Percentiles rank a stretch among this genome's conserved stretches.
These are phyloP conservation scores for Clangula hyemalis DNA, from an alignment of 2,797 vertebrate species.

Conservation along the genomic window DNA sequence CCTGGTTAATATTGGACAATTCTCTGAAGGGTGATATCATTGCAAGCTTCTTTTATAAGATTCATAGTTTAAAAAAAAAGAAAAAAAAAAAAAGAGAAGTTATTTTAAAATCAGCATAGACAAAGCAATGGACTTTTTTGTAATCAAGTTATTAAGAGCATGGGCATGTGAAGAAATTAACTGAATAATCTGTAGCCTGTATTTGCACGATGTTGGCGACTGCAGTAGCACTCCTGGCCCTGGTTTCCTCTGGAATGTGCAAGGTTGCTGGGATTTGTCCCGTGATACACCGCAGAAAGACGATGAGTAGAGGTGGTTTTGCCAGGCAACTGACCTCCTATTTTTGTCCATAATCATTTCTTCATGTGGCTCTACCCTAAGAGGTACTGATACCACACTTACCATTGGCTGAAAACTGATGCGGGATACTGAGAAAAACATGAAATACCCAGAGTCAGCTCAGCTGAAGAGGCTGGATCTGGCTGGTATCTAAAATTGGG, in stretches of 20 bases:
- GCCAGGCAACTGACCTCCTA: conserved; percentile 44
- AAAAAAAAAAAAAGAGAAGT: no score
- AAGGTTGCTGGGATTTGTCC: conserved; percentile 53
- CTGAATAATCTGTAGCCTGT: neutral
- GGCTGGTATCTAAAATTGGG: neutral
- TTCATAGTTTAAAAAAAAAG: neutral
- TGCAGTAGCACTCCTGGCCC: conserved; percentile 26
- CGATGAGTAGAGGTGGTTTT: conserved; percentile 62
- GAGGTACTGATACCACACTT: neutral
- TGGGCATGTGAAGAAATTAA: neutral
- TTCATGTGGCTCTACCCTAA: conserved; percentile 11
- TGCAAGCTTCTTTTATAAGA: neutral
- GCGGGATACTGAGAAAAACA: neutral
- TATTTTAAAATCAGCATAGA: neutral
- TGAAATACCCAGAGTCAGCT: neutral
- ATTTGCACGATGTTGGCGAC: conserved; percentile 28
- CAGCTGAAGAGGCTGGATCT: neutral
- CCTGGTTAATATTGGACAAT: neutral
- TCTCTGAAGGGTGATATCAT: neutral
- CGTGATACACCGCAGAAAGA: neutral
- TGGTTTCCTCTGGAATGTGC: conserved; percentile 53
- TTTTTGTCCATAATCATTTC: conserved; percentile 45
- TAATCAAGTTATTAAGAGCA: neutral
- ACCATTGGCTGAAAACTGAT: conserved; percentile 38
- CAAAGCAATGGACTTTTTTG: neutral